Evolutionary conservation across 2,113 vertebrate species (phyloP).

Genomic region (Phainopepla nitens): DNA sequence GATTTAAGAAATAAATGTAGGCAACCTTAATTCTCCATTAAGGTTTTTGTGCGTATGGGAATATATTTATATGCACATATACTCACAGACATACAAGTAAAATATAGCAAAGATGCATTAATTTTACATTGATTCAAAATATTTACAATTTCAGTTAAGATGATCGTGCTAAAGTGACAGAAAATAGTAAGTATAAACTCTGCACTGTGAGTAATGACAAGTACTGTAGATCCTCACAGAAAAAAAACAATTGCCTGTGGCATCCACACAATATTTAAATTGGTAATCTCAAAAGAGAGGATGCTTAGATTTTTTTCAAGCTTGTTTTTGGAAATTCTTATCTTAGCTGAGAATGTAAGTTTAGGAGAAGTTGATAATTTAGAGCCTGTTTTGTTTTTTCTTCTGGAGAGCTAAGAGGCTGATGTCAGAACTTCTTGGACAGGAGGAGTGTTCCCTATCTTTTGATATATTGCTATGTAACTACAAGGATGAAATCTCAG

Average conservation of each 20-base stretch:
- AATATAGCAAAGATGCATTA: conserved; percentile 33
- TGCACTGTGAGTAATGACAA: conserved; percentile 35
- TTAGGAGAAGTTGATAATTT: conserved; percentile 13
- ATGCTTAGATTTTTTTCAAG: conserved; percentile 45
- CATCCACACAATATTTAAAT: conserved; percentile 39
- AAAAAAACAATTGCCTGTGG: conserved; percentile 19
- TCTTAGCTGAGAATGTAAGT: conserved; percentile 30
- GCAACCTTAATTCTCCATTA: conserved; percentile 3
- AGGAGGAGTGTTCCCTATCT: neutral
- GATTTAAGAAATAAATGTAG: neutral
- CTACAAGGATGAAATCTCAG: conserved; percentile 45
- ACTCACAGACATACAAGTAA: conserved; percentile 7
- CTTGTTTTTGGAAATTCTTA: conserved; percentile 21
- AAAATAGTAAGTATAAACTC: conserved; percentile 44
- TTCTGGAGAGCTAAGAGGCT: conserved; percentile 1
- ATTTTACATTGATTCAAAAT: conserved; percentile 64
- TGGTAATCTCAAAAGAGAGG: conserved; percentile 40
- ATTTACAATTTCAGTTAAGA: conserved; percentile 47
- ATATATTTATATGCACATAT: conserved; percentile 23
- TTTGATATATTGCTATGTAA: conserved; percentile 32
- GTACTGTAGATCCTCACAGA: conserved; percentile 6
- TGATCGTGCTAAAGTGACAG: neutral
- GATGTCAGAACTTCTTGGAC: conserved; percentile 23
- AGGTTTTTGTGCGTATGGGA: neutral
- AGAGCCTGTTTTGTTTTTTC: neutral